Percentiles rank a stretch among this genome's conserved stretches.
phyloP scores from a whole-genome alignment of 2,888 invertebrate genomes.

The Drosophila paranaensis region DNA sequence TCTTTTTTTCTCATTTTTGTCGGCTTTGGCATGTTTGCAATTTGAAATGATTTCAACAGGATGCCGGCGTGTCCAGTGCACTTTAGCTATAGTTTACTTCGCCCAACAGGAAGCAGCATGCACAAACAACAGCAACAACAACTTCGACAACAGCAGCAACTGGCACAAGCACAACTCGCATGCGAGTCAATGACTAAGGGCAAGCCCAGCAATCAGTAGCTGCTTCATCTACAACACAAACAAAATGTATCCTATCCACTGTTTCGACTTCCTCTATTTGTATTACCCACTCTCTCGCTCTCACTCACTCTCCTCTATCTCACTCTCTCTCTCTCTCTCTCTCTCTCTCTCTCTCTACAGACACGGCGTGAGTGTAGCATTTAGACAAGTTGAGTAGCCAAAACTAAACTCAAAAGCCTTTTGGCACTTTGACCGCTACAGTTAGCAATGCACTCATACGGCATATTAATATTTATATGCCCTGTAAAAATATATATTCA shows the following conservation, averaged over 20 bases:
- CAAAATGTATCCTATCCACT: constrained; percentile 55
- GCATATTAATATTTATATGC: constrained; percentile 46
- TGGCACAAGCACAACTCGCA: constrained; percentile 35
- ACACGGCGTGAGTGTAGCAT: neutral
- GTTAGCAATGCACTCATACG: constrained; percentile 36
- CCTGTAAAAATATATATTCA: constrained; percentile 2
- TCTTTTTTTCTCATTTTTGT: constrained; percentile 18
- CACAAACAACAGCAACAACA: constrained; percentile 37
- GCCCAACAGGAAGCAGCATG: constrained; percentile 67
- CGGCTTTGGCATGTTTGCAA: constrained; percentile 68
- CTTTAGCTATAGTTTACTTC: constrained; percentile 67
- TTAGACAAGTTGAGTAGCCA: constrained; percentile 21
- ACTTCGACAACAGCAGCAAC: constrained; percentile 31
- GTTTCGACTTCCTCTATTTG: constrained; percentile 65
- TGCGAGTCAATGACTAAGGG: constrained; percentile 52
- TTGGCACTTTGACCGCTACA: constrained; percentile 52
- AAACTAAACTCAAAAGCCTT: constrained; percentile 55
- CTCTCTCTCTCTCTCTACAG: neutral
- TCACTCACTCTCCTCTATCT: constrained; percentile 52
- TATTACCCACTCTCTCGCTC: constrained; percentile 30
- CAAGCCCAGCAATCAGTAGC: constrained; percentile 48
- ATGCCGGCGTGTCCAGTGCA: constrained; percentile 75
- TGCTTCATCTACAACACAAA: constrained; percentile 58
- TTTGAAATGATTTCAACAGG: constrained; percentile 79
- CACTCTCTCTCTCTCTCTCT: constrained; percentile 14